phyloP scores from a whole-genome alignment of 1,140 invertebrate species.

The Drosophila persimilis region DNA sequence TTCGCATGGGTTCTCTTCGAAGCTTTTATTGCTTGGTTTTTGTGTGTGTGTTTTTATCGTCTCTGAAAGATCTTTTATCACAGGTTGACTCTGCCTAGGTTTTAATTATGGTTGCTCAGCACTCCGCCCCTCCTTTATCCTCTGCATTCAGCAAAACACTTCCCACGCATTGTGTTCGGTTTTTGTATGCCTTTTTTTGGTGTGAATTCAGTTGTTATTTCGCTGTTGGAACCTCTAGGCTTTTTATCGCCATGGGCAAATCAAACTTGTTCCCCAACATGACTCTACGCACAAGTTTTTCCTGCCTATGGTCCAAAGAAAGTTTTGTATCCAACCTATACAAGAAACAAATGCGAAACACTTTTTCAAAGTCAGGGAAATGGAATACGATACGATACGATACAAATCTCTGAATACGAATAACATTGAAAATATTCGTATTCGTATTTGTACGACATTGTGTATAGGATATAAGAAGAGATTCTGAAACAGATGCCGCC shows the following conservation, averaged over 20 bases:
- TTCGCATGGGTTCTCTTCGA: slow-evolving; percentile 8
- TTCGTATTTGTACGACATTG: slow-evolving; percentile 6
- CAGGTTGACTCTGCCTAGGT: slow-evolving; percentile 33
- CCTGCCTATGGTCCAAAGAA: slow-evolving; percentile 22
- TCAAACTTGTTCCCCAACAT: slow-evolving; percentile 19
- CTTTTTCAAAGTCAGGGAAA: slow-evolving; percentile 26
- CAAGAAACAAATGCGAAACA: slow-evolving; percentile 24
- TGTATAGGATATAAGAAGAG: slow-evolving; percentile 1
- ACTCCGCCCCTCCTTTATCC: slow-evolving; percentile 14
- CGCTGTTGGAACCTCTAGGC: slow-evolving; percentile 19
- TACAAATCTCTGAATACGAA: background rate
- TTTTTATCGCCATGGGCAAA: slow-evolving; percentile 22
- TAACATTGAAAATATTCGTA: background rate
- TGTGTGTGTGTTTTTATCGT: slow-evolving; percentile 18
- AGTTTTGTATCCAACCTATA: slow-evolving; percentile 8
- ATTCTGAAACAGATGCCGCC: background rate
- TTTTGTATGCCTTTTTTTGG: background rate
- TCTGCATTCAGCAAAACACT: slow-evolving; percentile 54
- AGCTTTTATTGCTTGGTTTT: slow-evolving; percentile 15
- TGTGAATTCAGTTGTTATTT: slow-evolving; percentile 2
- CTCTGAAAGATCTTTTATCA: slow-evolving; percentile 40
- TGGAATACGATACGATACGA: too few species aligned
- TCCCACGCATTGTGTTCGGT: slow-evolving; percentile 57
- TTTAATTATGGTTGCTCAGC: slow-evolving; percentile 56
- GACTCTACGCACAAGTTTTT: slow-evolving; percentile 28